phyloP scores from a whole-genome alignment of 2,113 vertebrate species.

The Pluvialis apricaria region DNA sequence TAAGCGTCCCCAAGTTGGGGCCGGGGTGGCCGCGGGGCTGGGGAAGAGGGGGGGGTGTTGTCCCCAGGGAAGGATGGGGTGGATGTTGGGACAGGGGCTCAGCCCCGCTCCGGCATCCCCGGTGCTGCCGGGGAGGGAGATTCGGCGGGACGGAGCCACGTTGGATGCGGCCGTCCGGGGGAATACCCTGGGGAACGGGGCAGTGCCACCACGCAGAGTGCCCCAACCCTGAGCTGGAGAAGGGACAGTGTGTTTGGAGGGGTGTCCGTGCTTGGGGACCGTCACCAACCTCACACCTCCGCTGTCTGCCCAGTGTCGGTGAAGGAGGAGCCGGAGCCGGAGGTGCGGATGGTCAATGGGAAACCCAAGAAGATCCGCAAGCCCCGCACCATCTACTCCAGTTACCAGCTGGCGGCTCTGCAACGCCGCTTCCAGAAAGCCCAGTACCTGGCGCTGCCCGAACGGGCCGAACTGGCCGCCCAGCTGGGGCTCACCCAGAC shows the following conservation, averaged over 20 bases:
- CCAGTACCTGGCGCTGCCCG: constrained; percentile 94
- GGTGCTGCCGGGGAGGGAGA: neutral
- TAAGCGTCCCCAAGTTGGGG: neutral
- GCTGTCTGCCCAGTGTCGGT: constrained; percentile 74
- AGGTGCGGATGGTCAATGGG: constrained; percentile 98
- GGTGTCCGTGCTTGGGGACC: fast-evolving
- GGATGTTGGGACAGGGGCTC: neutral
- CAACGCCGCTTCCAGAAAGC: constrained; percentile 98
- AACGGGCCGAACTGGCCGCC: constrained; percentile 93
- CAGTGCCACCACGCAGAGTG: fast-evolving
- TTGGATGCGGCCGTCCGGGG: neutral
- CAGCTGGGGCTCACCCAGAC: constrained; percentile 97
- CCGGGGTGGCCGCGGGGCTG: fast-evolving
- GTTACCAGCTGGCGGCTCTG: constrained; percentile 95
- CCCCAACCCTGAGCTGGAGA: neutral
- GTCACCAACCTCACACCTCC: neutral
- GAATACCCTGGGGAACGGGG: fast-evolving
- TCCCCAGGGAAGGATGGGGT: neutral
- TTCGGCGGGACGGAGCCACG: fast-evolving
- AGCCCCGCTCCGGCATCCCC: neutral
- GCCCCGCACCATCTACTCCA: constrained; percentile 97
- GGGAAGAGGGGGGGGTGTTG: neutral
- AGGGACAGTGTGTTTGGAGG: too few relatives aligned
- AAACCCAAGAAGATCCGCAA: constrained; percentile 99
- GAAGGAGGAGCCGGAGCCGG: constrained; percentile 95